Base-by-base conservation (phyloP, 2,888 invertebrate genomes). In the Tinea trinotella region DNA sequence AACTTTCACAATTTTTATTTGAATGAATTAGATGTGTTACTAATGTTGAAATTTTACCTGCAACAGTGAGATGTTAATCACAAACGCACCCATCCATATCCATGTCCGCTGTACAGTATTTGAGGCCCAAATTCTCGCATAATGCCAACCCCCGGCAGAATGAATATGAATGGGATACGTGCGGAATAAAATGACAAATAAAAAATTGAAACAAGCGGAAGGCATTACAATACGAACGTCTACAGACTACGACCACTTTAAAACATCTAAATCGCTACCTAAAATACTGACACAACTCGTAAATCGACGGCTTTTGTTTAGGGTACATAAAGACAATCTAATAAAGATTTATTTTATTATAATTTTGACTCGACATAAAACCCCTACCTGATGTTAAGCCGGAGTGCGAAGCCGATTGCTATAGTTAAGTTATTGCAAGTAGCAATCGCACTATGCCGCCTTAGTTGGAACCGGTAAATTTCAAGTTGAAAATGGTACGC, bases 131-230 rank as follows among this genome's bases (percentile, higher is more conserved):
- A 65, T 67, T 60, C 64, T 65, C 64, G 64, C 68, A 71, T 64
- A 70, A 70, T 76, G 83, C 83, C 85, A 75, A 74, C 83, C 74
- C 83, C 74, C 82, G 84, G 85, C 85, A 80, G 73, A 81, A 85
- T 87, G 87, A 86, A 78, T 83, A 87, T 87, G 87, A 87, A 87
- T 84, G 86, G 87, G 87, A 85, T 82, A 84, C 86, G 86, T 86
- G 87, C 85, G 84, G 86, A 86, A 84, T 77, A 86, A 85, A 85
- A 85, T 83, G 85, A 83, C 76, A 84, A 84, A 76, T 79, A 76
- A 84, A 81, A 78, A 81, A 70, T 64, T 66, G 70, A 60, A 66
- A 79, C 74, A 86, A 85, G 82, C 84, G 69, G 65, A 75, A 80
- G 80, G 80, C 78, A 63, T 72, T 67, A 77, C 79, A 73, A 24